These are phyloP conservation scores for Idaea dimidiata DNA, from an alignment of 2,888 invertebrate genomes.

Conservation along the genomic window DNA sequence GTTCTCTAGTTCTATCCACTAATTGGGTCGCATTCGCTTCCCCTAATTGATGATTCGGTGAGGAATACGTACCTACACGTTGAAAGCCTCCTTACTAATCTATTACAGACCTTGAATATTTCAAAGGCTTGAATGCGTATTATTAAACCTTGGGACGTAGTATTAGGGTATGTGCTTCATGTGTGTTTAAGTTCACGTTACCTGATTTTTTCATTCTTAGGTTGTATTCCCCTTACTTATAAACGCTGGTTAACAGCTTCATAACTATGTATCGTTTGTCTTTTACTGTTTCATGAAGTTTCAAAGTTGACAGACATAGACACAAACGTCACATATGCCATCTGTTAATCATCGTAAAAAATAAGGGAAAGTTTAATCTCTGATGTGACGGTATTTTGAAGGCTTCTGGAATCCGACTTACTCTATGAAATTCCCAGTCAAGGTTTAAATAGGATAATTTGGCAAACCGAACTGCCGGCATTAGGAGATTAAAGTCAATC, in stretches of 20 bases:
- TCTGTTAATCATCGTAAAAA: no score
- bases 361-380: background rate
- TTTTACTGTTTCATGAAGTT: no score
- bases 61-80: conserved; percentile 43
- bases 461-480: background rate
- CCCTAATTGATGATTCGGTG: conserved; percentile 63
- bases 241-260: no score
- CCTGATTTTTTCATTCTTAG: background rate
- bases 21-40: conserved; percentile 68
- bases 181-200: background rate
- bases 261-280: no score
- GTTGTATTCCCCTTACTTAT: no score
- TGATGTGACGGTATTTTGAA: background rate
- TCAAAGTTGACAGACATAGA: no score
- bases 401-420: background rate
- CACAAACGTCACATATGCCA: no score
- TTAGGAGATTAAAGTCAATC: background rate
- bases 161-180: background rate
- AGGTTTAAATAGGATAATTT: background rate
- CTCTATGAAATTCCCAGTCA: background rate
- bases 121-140: conserved; percentile 13
- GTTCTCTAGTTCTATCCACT: conserved; percentile 41
- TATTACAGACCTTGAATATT: conserved; percentile 25
- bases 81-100: conserved; percentile 35
- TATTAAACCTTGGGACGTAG: background rate